Evolutionary conservation across 2,113 vertebrate genomes (phyloP).

Genomic region (Zapornia atra): DNA sequence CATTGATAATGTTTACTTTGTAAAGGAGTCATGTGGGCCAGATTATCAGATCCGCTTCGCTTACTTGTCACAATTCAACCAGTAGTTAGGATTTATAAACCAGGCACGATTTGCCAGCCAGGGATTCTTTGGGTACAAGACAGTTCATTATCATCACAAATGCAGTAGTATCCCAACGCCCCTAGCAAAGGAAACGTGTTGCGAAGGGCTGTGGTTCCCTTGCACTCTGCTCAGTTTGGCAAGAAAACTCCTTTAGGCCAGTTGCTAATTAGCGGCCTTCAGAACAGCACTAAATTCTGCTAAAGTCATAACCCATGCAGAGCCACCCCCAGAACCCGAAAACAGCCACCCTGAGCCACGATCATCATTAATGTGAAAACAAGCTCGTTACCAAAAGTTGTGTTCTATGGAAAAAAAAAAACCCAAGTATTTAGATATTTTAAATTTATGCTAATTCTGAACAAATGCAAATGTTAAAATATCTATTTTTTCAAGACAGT

Average conservation of each 20-base stretch:
- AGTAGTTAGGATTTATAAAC: not conserved
- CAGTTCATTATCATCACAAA: not conserved
- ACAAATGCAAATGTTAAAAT: constrained; percentile 2
- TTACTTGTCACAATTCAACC: not conserved
- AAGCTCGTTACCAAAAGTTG: not conserved
- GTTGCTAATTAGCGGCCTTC: not conserved
- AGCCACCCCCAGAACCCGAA: not conserved
- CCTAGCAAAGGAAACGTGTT: not conserved
- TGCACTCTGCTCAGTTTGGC: not conserved
- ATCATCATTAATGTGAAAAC: not conserved
- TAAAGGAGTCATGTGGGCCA: not conserved
- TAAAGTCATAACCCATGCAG: not conserved
- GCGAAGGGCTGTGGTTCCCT: not conserved
- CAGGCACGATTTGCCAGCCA: not conserved
- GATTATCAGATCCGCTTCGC: constrained; percentile 2
- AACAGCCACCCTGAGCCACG: not conserved
- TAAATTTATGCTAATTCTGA: not conserved
- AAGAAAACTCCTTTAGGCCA: not conserved
- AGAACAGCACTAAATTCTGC: not conserved
- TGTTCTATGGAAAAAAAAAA: not conserved
- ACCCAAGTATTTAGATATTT: not conserved
- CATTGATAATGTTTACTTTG: constrained; percentile 34
- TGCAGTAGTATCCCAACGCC: not conserved
- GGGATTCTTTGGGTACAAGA: not conserved
- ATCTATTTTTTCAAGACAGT: not conserved